Conservation (phyloP, 2,113 vertebrate species). For the Suncus etruscus region DNA sequence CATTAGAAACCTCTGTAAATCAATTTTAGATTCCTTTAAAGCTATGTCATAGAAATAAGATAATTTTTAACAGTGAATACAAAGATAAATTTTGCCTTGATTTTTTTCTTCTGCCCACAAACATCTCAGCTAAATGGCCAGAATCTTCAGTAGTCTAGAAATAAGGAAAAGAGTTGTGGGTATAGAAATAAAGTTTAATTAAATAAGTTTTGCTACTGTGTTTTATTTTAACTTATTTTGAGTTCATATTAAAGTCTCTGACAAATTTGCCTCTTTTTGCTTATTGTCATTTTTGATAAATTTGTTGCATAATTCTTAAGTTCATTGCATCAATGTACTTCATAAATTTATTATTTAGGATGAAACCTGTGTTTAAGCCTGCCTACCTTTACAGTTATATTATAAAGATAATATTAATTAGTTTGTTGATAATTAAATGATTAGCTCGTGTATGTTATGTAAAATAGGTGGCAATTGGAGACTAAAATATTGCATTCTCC, state of each 20-base stretch:
- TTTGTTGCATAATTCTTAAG: background rate
- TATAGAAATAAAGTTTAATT: slow-evolving; percentile 52
- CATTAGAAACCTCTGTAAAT: background rate
- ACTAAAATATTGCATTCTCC: slow-evolving; percentile 57
- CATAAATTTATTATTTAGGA: slow-evolving; percentile 35
- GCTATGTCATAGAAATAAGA: background rate
- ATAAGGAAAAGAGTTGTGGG: background rate
- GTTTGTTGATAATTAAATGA: slow-evolving; percentile 59
- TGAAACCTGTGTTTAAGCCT: slow-evolving; percentile 27
- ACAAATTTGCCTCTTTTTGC: slow-evolving; percentile 12
- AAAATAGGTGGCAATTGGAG: background rate
- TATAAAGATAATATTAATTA: slow-evolving; percentile 15
- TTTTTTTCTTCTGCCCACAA: background rate
- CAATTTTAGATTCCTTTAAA: slow-evolving; percentile 11
- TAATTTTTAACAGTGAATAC: background rate
- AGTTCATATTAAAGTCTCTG: slow-evolving; percentile 52
- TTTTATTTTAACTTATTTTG: slow-evolving; percentile 58
- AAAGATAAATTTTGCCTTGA: background rate
- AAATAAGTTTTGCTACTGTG: slow-evolving; percentile 47
- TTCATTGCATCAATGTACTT: background rate
- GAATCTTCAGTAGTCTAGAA: background rate
- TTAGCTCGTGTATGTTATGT: slow-evolving; percentile 11
- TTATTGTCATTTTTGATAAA: slow-evolving; percentile 58
- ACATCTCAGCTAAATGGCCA: background rate
- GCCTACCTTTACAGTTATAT: slow-evolving; percentile 41